Evolutionary conservation across 1,140 invertebrate genomes (phyloP), one percentile per base, ranked within the genome.

Genomic region (Brachionus asplanchnoidis): DNA sequence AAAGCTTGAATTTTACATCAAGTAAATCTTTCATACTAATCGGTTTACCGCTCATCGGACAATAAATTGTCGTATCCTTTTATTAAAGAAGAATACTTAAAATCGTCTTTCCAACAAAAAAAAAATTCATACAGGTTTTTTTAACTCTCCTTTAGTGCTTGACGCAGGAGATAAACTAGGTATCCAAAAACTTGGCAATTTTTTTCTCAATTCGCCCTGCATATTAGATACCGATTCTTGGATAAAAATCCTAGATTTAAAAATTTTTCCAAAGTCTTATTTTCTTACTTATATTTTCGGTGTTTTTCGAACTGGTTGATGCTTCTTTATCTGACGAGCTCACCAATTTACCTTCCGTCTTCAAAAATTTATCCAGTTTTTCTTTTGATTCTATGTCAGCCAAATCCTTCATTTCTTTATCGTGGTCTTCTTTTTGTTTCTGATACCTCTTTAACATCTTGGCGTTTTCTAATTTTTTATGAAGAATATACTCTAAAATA

Each of bases 151-250:
- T 84, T 60, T 77, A 9, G 20, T 70, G n/a, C 26, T 75, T 6
- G 84, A 50, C 36, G 68, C 68, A 2, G 96, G 96, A n/a, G 96
- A 94, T 87, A 97, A 93, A 2, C 94, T 94, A 9, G 97, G 97
- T 84, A 99, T 93, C 97, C 97, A 99, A 90, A 99, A 99, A 91
- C 95, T 97, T 0, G 96, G 96, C 46, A 99, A 90, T 85, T 93
- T 88, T 87, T 94, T 95, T 26, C 93, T 92, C 66, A 91, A 90
- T 0, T 92, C 88, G 9, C 86, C 85, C 9, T 86, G 85, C 88
- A 89, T 89, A 83, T 89, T 89, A n/a, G 85, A 86, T 12, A 90
- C 86, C 17, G 70, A 65, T 12, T 77, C n/a, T 75, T 17, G 14
- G 26, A 70, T 28, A 14, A 12, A 36, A 12, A 36, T 7, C 6